These are phyloP conservation scores for Siniperca scherzeri DNA, from an alignment of 2,797 vertebrate species.

Conservation along the genomic window DNA sequence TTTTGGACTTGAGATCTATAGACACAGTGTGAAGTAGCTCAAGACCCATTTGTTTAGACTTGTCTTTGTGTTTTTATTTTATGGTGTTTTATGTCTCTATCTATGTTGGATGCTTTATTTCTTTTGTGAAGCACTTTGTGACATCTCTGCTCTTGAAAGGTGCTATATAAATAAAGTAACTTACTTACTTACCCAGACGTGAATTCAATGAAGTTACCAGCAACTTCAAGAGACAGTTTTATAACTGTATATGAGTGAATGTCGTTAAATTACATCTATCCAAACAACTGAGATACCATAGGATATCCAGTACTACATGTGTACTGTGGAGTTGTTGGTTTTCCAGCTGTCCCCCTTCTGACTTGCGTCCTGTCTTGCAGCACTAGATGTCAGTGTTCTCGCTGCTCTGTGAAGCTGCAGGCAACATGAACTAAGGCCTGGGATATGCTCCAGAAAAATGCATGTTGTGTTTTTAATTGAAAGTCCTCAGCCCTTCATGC, in stretches of 20 bases:
- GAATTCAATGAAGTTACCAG: background rate
- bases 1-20: too few relatives aligned
- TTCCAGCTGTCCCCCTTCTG: background rate
- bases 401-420: constrained; percentile 63
- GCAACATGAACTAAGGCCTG: constrained; percentile 24
- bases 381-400: constrained; percentile 86
- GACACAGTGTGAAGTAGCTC: too few relatives aligned
- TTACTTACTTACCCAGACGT: too few relatives aligned
- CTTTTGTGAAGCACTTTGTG: too few relatives aligned
- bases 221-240: background rate
- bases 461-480: constrained; percentile 48
- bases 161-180: too few relatives aligned
- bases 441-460: constrained; percentile 33
- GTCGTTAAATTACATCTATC: background rate
- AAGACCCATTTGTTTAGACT: too few relatives aligned
- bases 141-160: too few relatives aligned
- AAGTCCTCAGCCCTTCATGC: constrained; percentile 57
- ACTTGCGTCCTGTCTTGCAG: constrained; percentile 19
- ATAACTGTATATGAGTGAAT: background rate
- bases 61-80: too few relatives aligned
- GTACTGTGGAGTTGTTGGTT: background rate
- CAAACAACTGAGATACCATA: background rate
- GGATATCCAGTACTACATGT: background rate
- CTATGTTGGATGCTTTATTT: too few relatives aligned
- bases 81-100: too few relatives aligned